Conservation (phyloP, 2,797 vertebrate genomes). For the Peromyscus nudipes region DNA sequence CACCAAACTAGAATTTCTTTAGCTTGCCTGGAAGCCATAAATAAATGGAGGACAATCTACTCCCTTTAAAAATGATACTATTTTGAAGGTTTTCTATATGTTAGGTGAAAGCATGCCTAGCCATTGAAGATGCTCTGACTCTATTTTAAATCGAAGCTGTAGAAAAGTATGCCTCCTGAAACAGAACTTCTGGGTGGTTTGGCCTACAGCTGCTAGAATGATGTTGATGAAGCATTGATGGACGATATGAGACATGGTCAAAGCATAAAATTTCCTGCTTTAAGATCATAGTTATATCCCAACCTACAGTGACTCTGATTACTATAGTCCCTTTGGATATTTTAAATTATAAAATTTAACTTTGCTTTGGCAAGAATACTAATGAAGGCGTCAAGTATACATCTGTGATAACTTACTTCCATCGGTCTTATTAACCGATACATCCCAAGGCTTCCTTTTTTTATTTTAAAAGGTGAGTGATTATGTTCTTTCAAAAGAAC, state of each 20-base stretch:
- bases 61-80: neutral
- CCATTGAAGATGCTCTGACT: neutral
- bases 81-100: neutral
- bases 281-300: neutral
- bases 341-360: neutral
- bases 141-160: neutral
- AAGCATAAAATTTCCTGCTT: neutral
- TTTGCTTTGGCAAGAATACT: neutral
- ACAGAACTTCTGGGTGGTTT: neutral
- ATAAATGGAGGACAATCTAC: neutral
- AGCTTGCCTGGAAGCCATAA: neutral
- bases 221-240: neutral
- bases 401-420: neutral
- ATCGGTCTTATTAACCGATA: neutral
- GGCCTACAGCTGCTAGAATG: neutral
- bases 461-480: neutral
- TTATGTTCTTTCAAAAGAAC: neutral
- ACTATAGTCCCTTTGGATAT: neutral
- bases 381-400: neutral
- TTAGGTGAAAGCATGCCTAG: neutral
- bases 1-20: neutral
- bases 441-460: neutral
- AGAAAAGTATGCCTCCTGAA: neutral
- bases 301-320: neutral
- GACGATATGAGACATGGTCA: neutral